Evolutionary conservation across 53 echinoderm and acorn worm genomes (phyloP), one percentile per base, ranked within the genome.

Genomic region (Luidia sarsii): DNA sequence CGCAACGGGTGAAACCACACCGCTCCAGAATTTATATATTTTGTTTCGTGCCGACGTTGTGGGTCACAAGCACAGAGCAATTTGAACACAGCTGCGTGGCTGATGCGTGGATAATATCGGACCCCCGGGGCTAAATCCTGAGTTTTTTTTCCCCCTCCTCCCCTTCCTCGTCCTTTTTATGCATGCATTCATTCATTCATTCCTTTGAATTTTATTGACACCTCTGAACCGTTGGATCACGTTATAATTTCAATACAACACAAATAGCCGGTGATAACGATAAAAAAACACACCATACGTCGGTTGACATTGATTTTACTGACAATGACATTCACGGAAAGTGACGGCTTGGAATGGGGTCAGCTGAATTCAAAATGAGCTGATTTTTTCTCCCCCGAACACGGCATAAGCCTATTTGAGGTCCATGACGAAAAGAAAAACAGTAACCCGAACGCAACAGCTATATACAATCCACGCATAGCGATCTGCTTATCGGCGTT

Each of bases 231-330:
- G 36, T 54, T 29, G 23, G 39, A 55, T 57, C 56, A 71, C 20
- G 37, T 16, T 21, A 35, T 38, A 39, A 39, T 38, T n/a, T 72
- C 72, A 56, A 51, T 53, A 22, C 71, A 24, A 59, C 59, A 41
- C 75, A 75, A 59, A 75, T 39, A 45, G 27, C n/a, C 53, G 19
- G 6, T 75, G 75, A 75, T 59, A 61, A 61, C 45, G 20, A 36
- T 39, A 57, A 61, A 13, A 20, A 24, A 77, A 45, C 1, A 21
- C 25, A 43, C 15, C 6, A 7, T 6, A 41, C 22, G 16, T n/a
- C n/a, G 39, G 29, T 33, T 45, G 61, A 39, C 43, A 21, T 59
- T 31, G 45, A 77, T 45, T 20, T 30, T 41, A 37, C 15, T 61
- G 77, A 77, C 61, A 77, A 43, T 59, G 67, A 67, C 20, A 43